Base-by-base conservation (phyloP, 30 jellyfish, hydroid and myxozoan genomes). In the Catostylus mosaicus region DNA sequence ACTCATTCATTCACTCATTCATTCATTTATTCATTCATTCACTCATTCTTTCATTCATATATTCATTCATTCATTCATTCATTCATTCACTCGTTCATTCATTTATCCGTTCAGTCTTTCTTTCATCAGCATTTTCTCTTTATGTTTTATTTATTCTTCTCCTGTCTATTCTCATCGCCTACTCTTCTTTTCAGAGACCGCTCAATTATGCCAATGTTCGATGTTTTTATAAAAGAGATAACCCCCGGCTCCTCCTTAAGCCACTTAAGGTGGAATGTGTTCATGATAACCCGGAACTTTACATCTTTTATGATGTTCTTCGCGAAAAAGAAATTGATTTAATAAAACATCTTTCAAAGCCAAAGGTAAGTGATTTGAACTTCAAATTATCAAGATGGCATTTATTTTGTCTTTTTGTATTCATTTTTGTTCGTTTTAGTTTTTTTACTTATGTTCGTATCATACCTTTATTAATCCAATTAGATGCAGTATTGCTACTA, bases 231-330 rank as follows among this genome's bases (percentile, higher is more conserved):
- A 83, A 83, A 56, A 37, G 64, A 19, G 61, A 88, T 40, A 36
- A 26, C 2, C 96, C 96, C 3, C 79, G 77, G 27, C 40, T 80
- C 34, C 6, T 81, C 0, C 62, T 94, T 37, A 88, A 88, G 65
- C 99, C 99, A 3, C 23, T 94, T 19, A 83, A 83, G 43, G 92
- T 82, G 24, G 93, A 96, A 34, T 83, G 93, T 18, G 85, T 88
- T 29, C 95, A 88, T 54, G 99, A 88, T 68, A 80, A 78, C 59
- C 99, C 99, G 0, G 99, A 88, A 54, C 63, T 94, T 5, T 80
- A 61, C 57, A 79, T 94, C 23, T 79, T 94, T 29, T 90, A 90
- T 54, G 89, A 94, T 12, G 84, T 88, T 14, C 77, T 94, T 1
- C 16, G 77, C 10, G 77, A 84, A 16, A 52, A 57, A 7, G 95